A percentile compares a stretch with the other conserved stretches of the same genome.
Evolutionary conservation across 2,113 vertebrate genomes (phyloP).

Genomic region (Grammomys dolichurus): DNA sequence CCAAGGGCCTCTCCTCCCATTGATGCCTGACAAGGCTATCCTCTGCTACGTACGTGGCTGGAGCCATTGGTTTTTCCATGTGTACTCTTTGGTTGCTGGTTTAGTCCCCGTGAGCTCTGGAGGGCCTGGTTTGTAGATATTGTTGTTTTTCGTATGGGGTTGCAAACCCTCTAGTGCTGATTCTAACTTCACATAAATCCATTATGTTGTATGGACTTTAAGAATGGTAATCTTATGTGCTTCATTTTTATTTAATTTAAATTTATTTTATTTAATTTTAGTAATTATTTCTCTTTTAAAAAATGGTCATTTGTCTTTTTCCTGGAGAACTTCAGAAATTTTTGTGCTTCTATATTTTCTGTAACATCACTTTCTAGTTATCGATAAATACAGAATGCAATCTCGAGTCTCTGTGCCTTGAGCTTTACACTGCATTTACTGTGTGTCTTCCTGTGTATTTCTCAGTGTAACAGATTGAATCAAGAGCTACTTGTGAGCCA

Average conservation of each 20-base stretch:
- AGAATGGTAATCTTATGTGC: background rate
- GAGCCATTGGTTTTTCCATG: no score
- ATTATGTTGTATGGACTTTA: background rate
- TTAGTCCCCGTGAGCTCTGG: no score
- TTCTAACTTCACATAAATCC: background rate
- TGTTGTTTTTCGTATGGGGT: no score
- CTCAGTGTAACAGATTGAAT: background rate
- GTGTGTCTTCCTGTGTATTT: no score
- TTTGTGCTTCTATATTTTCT: background rate
- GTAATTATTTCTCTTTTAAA: background rate
- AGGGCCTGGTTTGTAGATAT: no score
- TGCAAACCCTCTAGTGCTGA: no score
- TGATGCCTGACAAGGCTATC: no score
- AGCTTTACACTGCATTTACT: no score
- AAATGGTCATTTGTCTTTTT: background rate
- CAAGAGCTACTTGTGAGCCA: no score
- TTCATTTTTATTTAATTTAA: background rate
- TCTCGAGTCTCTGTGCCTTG: background rate
- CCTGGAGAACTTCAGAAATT: background rate
- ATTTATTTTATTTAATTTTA: background rate
- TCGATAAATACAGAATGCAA: background rate
- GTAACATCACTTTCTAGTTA: background rate
- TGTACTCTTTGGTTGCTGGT: no score
- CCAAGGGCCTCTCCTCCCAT: no score
- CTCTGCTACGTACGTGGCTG: no score